phyloP scores from a whole-genome alignment of 2,888 invertebrate genomes.

The Frankliniella fusca region DNA sequence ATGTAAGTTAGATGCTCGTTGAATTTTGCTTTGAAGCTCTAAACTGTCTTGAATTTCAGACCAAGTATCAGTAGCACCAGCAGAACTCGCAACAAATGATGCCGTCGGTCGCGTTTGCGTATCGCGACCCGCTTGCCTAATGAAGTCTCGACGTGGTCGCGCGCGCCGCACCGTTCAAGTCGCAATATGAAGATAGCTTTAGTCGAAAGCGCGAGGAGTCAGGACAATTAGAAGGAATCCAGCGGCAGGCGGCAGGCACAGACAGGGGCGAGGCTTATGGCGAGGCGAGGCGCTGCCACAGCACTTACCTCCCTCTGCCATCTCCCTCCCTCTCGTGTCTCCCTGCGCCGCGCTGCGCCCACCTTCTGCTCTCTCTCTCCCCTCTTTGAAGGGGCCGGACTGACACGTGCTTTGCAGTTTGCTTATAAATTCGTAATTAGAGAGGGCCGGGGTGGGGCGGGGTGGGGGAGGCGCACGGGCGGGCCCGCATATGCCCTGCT shows the following conservation, averaged over 20 bases:
- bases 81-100: no score
- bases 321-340: neutral
- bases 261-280: no score
- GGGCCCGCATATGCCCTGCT: no score
- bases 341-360: neutral
- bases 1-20: no score
- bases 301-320: neutral
- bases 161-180: neutral
- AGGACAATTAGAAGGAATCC: slow-evolving; percentile 2
- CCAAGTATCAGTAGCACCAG: no score
- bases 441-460: neutral
- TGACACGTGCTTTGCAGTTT: slow-evolving; percentile 14
- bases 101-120: no score
- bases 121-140: no score
- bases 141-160: no score
- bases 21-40: no score
- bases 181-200: slow-evolving; percentile 11
- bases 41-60: no score
- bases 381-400: neutral
- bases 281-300: neutral
- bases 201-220: neutral
- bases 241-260: neutral
- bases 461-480: neutral
- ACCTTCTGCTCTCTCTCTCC: neutral
- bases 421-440: slow-evolving; percentile 21